Evolutionary conservation across 1,140 invertebrate genomes (phyloP).

Genomic region (Drosophila repletoides): DNA sequence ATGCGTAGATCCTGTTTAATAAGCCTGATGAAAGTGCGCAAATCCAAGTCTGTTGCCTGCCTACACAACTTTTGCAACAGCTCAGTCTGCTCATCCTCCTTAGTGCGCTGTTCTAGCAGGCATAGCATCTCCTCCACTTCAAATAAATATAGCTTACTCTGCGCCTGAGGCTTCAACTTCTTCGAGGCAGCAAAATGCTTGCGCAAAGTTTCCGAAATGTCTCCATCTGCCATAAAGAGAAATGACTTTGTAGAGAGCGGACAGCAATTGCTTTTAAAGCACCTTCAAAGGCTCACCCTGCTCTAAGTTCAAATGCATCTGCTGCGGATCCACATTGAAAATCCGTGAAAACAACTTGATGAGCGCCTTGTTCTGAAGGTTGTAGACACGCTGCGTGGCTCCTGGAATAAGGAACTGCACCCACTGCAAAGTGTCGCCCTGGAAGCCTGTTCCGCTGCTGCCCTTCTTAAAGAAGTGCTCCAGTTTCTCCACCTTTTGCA

Average conservation of each 20-base stretch:
- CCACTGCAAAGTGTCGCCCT: constrained; percentile 92
- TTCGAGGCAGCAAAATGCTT: constrained; percentile 89
- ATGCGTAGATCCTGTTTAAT: constrained; percentile 96
- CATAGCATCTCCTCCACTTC: constrained; percentile 91
- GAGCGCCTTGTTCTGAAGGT: constrained; percentile 95
- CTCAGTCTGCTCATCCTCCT: constrained; percentile 93
- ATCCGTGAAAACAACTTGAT: constrained; percentile 94
- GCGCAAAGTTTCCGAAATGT: constrained; percentile 94
- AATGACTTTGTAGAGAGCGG: neutral
- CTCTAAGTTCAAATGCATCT: constrained; percentile 93
- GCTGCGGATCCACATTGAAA: constrained; percentile 88
- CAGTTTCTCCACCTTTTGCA: constrained; percentile 91
- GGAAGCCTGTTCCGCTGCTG: constrained; percentile 84
- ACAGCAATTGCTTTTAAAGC: neutral
- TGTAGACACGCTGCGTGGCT: constrained; percentile 92
- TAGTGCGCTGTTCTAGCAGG: constrained; percentile 89
- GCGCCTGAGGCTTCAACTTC: constrained; percentile 84
- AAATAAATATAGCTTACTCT: constrained; percentile 89
- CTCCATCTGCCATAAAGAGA: constrained; percentile 84
- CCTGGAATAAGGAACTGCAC: constrained; percentile 92
- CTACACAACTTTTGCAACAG: constrained; percentile 89
- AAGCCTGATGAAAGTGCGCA: constrained; percentile 91
- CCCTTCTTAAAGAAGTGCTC: constrained; percentile 84
- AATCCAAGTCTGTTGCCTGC: constrained; percentile 92
- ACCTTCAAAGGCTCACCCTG: constrained; percentile 82